Evolutionary conservation across 1,140 invertebrate genomes (phyloP), one percentile per base, ranked within the genome.

Genomic region (Cydia pomonella): DNA sequence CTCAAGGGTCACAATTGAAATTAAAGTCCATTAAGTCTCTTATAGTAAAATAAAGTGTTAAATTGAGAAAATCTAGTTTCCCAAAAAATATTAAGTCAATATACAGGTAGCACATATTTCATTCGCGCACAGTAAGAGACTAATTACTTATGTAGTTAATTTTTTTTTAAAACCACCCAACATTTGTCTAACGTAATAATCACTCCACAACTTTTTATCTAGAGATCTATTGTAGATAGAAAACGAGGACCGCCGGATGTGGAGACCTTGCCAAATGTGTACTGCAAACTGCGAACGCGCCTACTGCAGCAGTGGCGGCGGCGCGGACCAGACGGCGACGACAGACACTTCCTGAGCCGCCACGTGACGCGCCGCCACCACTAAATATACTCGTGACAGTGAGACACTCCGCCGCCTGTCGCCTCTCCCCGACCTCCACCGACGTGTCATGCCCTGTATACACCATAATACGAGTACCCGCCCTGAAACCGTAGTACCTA

Each of bases 321-420:
- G 33, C 33, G 33, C 33, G 38, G 72, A 62, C 59, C 59, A 79
- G 82, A 79, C 80, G 75, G 72, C 75, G 84, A 16, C 75, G 87
- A 91, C 87, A 82, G 85, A 90, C 81, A 79, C 84, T 87, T 91
- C 87, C 88, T 85, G 77, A 62, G 72, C 44, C 79, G 75, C 75
- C 76, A 66, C 76, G 79, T 82, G 77, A 83, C 82, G 80, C 81
- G 64, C 76, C 80, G 73, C 83, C 84, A 84, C 77, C 82, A 87
- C 87, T 89, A 89, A 86, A 89, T 87, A 88, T 88, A 87, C 75
- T 76, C 74, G 76, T 71, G 80, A 78, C 82, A 84, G 76, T 80
- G 86, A 86, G 84, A 84, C 86, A 81, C 78, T 72, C 75, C 74
- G 81, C 86, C 83, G 81, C 83, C 83, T 50, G 66, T 41, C 63